Percentiles rank a stretch among this genome's conserved stretches.
phyloP scores from a whole-genome alignment of 2,797 vertebrate species.

The Amphiprion clarkii region DNA sequence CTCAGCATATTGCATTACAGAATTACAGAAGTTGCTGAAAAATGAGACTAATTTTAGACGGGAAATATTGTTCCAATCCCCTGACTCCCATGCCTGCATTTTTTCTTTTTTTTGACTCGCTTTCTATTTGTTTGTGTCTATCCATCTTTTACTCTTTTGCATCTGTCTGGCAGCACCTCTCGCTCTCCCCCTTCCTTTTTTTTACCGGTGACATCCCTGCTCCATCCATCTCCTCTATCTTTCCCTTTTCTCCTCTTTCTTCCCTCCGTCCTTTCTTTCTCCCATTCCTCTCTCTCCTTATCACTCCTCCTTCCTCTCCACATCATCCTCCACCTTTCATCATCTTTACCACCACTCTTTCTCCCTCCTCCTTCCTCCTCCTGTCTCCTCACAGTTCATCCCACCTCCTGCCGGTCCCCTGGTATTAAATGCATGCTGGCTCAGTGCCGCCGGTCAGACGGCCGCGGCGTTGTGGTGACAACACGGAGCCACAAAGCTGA shows the following conservation, averaged over 20 bases:
- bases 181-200: not conserved
- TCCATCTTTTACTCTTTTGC: constrained; percentile 30
- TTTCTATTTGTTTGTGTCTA: constrained; percentile 44
- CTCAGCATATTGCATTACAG: constrained; percentile 77
- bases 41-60: constrained; percentile 83
- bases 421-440: constrained; percentile 45
- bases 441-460: constrained; percentile 35
- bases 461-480: constrained; percentile 40
- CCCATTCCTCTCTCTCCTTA: not conserved
- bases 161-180: constrained; percentile 26
- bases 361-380: not conserved
- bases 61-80: constrained; percentile 75
- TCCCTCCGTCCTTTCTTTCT: not conserved
- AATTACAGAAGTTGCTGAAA: constrained; percentile 80
- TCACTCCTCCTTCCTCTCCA: constrained; percentile 4
- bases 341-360: constrained; percentile 1
- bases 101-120: not conserved
- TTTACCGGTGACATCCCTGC: not conserved
- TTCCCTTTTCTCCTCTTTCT: not conserved
- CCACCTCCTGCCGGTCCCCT: constrained; percentile 39
- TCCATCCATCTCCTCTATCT: constrained; percentile 36
- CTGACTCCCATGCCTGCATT: constrained; percentile 45
- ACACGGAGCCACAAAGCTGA: constrained; percentile 57
- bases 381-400: constrained; percentile 25
- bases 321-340: constrained; percentile 9